Evolutionary conservation across 2,113 vertebrate genomes (phyloP), one percentile per base, ranked within the genome.

Genomic region (Phrynosoma platyrhinos): DNA sequence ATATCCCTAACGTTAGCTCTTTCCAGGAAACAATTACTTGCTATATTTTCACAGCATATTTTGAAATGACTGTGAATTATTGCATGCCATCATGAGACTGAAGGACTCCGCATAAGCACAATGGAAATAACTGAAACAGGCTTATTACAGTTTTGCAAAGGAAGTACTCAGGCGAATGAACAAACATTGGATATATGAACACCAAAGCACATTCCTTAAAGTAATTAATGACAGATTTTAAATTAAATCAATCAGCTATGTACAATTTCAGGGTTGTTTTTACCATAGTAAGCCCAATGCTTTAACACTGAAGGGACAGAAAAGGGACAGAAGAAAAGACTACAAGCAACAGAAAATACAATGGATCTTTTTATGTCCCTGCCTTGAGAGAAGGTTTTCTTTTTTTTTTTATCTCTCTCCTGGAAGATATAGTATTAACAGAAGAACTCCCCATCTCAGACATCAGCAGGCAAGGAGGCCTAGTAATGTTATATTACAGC

Each of bases 11-110:
- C 6, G 80, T 88, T 84, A 81, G 0, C 27, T 94, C 86, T 52
- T 91, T 89, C 55, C 88, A 79, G 71, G 47, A 94, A 95, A 91
- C 66, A 86, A 90, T 90, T 40, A 1, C 88, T 92, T 89, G 82
- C 66, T 79, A 66, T 69, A 91, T 88, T 55, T 30, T 91, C 88
- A 78, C 40, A 58, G 0, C 87, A 78, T 71, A 90, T 93, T 87
- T 79, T 88, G 13, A 58, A 89, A 23, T 12, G 55, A 77, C 89
- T n/a, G 9, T 77, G n/a, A 89, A 91, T 92, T 93, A 86, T 9
- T 82, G 0, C 13, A 91, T 93, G 36, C 9, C 27, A 42, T 23
- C 82, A 21, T 13, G 40, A 88, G 68, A 79, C 83, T 20, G 0
- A 91, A 93, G 88, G 5, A 82, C 7, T 62, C 2, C 68, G 88